Conservation (phyloP, 2,888 invertebrate genomes). For the Dendrolimus houi region DNA sequence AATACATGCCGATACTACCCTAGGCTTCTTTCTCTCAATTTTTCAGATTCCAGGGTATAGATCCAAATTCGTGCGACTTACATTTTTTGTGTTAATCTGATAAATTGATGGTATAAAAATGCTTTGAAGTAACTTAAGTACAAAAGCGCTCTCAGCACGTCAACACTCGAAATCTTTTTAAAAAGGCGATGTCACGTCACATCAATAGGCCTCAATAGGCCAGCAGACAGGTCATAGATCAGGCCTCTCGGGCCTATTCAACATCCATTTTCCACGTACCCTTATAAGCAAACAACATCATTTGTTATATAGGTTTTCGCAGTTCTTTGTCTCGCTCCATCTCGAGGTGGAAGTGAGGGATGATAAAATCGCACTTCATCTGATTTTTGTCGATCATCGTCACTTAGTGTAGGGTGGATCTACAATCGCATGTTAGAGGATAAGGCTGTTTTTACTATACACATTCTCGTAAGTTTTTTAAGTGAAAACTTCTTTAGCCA, state of each 20-base stretch:
- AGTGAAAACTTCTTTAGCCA: too few species aligned
- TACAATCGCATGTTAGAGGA: too few species aligned
- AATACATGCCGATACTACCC: too few species aligned
- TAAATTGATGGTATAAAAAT: background rate
- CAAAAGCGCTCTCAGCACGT: constrained; percentile 1
- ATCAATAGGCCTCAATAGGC: constrained; percentile 42
- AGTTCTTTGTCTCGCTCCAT: constrained; percentile 48
- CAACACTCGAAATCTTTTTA: background rate
- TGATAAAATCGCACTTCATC: constrained; percentile 74
- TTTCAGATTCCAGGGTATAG: too few species aligned
- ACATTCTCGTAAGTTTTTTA: too few species aligned
- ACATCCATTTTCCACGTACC: constrained; percentile 41
- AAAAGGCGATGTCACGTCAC: constrained; percentile 44
- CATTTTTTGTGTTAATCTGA: too few species aligned
- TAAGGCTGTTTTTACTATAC: too few species aligned
- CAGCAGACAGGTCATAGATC: constrained; percentile 41
- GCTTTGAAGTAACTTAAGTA: background rate
- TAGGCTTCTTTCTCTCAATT: too few species aligned
- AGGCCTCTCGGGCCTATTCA: constrained; percentile 27
- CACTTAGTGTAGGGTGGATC: constrained; percentile 54
- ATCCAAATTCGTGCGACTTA: too few species aligned
- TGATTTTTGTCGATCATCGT: constrained; percentile 74
- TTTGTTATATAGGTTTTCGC: constrained; percentile 67
- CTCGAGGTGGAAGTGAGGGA: constrained; percentile 60
- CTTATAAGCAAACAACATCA: constrained; percentile 68